Evolutionary conservation across 2,113 vertebrate species (phyloP).

Genomic region (Onychorhynchus coronatus): DNA sequence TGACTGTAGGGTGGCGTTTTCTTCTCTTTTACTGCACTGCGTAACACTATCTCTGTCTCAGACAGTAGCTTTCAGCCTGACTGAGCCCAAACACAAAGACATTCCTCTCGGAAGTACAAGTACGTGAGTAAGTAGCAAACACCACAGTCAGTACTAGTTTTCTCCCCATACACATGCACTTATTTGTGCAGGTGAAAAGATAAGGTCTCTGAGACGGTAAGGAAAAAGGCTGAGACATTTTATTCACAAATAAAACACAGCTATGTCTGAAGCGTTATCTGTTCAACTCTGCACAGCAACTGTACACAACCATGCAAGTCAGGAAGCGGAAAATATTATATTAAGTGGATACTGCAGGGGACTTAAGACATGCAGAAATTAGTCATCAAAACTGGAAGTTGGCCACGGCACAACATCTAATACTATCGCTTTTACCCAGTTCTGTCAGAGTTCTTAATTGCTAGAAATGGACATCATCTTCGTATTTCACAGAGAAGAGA

Average conservation of each 20-base stretch:
- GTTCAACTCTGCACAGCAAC: constrained; percentile 37
- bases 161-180: background rate
- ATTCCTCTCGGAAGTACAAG: background rate
- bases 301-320: constrained; percentile 20
- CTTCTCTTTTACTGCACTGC: background rate
- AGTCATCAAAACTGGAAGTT: constrained; percentile 57
- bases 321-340: constrained; percentile 68
- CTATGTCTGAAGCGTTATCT: background rate
- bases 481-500: background rate
- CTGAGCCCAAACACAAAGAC: background rate
- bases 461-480: background rate
- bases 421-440: background rate
- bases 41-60: background rate
- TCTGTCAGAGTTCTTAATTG: background rate
- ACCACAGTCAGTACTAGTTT: background rate
- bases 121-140: background rate
- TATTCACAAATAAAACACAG: constrained; percentile 13
- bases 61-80: background rate
- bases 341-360: constrained; percentile 57
- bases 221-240: background rate
- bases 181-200: background rate
- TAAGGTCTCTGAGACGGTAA: background rate
- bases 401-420: background rate
- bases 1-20: background rate
- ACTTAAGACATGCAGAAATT: constrained; percentile 57